Evolutionary conservation across 1,140 invertebrate genomes (phyloP), one percentile per base, ranked within the genome.

Genomic region (Colletes gigas): DNA sequence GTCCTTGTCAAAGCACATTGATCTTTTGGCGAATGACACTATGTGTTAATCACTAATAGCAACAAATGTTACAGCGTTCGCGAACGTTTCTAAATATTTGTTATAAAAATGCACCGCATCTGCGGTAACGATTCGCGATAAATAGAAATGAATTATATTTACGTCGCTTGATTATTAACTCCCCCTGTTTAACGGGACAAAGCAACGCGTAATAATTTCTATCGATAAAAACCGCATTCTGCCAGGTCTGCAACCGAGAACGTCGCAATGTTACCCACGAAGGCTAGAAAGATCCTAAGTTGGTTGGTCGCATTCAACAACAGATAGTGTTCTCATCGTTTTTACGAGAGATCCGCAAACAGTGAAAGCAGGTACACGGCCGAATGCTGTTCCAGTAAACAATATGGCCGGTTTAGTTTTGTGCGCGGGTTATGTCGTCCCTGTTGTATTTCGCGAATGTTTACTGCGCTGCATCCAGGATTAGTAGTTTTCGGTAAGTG

Each of bases 321-420:
- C 19, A 70, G 65, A 67, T 19, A n/a, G 70, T 70, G 66, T 12
- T 17, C 10, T 10, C 1, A 4, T 81, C 19, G 69, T n/a, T 62
- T 73, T 54, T 44, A 59, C 21, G 63, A n/a, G n/a, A 67, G 67
- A 66, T 74, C 60, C 57, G 62, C 59, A 47, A 69, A 50, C 62
- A 41, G 54, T 62, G 65, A 78, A 67, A 73, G 55, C 82, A 68
- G 66, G 67, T 65, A 78, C 30, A 59, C 55, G 74, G 60, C 54
- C 69, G 57, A 75, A 55, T 81, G 3, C 77, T 63, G 41, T 66
- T 59, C 66, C 87, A 85, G 87, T 89, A 91, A 91, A 90, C 90
- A 91, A 90, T 90, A 91, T 91, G 90, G 90, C 90, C 86, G 88
- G 75, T 91, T 78, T 73, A 77, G 86, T 85, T 84, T 84, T 74